These are phyloP conservation scores for Suillia variegata DNA, from an alignment of 2,888 invertebrate genomes.

Conservation along the genomic window DNA sequence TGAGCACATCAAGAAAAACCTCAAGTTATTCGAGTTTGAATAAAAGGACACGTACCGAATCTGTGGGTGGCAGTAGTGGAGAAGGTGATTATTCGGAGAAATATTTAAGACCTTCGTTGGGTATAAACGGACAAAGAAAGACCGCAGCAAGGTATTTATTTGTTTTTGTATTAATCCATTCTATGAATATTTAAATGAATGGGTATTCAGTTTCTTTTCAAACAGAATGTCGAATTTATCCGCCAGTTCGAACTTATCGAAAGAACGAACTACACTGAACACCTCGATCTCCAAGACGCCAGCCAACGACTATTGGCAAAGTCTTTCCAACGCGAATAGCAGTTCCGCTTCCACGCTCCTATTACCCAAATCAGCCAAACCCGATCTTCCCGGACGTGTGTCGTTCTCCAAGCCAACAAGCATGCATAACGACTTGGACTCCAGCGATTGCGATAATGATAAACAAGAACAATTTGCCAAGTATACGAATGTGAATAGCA, in stretches of 20 bases:
- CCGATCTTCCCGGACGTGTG: slow-evolving; percentile 60
- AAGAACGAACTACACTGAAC: slow-evolving; percentile 3
- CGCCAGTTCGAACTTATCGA: slow-evolving; percentile 19
- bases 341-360: neutral
- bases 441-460: slow-evolving; percentile 57
- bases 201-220: neutral
- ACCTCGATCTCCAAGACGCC: neutral
- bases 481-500: slow-evolving; percentile 8
- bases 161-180: neutral
- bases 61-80: slow-evolving; percentile 35
- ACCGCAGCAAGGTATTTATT: neutral
- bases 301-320: slow-evolving; percentile 35
- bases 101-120: neutral
- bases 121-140: neutral
- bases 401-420: slow-evolving; percentile 55
- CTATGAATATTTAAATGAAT: too few relatives aligned
- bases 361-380: slow-evolving; percentile 40
- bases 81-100: slow-evolving; percentile 36
- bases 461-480: slow-evolving; percentile 36
- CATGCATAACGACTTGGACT: slow-evolving; percentile 43
- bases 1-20: slow-evolving; percentile 35
- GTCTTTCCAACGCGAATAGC: slow-evolving; percentile 20
- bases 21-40: slow-evolving; percentile 33
- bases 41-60: slow-evolving; percentile 30
- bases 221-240: slow-evolving; percentile 23